phyloP scores from a whole-genome alignment of 2,113 vertebrate genomes.

The Catagonus wagneri region DNA sequence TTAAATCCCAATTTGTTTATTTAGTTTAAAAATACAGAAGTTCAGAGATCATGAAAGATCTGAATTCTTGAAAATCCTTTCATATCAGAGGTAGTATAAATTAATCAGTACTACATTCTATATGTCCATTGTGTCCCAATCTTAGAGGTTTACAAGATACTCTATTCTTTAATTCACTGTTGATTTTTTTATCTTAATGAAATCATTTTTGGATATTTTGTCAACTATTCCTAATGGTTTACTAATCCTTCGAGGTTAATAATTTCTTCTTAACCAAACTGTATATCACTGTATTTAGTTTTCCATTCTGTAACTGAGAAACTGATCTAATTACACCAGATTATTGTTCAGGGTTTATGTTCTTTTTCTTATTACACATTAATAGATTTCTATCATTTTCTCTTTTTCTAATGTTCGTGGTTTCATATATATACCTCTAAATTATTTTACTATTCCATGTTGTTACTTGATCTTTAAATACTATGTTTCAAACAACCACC shows the following conservation, averaged over 20 bases:
- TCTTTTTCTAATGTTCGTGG: background rate
- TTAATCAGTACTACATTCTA: background rate
- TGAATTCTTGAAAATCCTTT: background rate
- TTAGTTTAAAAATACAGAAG: background rate
- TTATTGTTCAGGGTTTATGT: conserved; percentile 17
- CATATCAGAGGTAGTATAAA: background rate
- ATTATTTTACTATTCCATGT: background rate
- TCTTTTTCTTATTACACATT: background rate
- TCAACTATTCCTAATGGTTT: background rate
- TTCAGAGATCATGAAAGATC: background rate
- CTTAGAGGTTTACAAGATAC: background rate
- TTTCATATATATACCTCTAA: background rate
- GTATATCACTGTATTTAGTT: background rate
- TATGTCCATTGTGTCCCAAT: background rate
- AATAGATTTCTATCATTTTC: conserved; percentile 21
- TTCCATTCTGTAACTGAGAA: conserved; percentile 15
- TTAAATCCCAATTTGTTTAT: background rate
- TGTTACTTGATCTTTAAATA: background rate
- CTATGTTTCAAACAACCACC: background rate
- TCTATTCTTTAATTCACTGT: background rate
- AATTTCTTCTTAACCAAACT: background rate
- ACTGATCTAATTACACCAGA: background rate
- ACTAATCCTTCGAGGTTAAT: background rate
- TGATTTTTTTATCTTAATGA: conserved; percentile 32
- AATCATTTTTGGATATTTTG: background rate